These are phyloP conservation scores for Chrysina gloriosa DNA, from an alignment of 2,888 invertebrate genomes.

Conservation along the genomic window DNA sequence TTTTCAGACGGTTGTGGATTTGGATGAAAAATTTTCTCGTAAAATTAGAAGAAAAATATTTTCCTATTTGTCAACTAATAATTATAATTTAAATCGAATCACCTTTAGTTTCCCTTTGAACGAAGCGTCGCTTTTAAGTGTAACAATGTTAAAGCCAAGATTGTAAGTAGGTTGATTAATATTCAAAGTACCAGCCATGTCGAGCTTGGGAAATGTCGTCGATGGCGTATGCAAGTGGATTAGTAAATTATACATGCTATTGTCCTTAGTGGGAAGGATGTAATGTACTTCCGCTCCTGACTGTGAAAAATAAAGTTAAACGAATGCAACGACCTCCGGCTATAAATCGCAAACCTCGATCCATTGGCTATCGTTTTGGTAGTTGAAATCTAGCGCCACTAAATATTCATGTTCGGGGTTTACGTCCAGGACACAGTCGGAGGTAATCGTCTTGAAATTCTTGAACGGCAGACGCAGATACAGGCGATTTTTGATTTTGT, in stretches of 20 bases:
- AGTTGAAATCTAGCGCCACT: conserved; percentile 65
- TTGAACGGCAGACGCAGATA: conserved; percentile 69
- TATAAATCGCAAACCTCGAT: conserved; percentile 60
- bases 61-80: no score
- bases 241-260: conserved; percentile 63
- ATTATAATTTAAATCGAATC: no score
- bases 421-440: conserved; percentile 66
- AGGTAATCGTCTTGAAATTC: conserved; percentile 65
- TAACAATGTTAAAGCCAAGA: conserved; percentile 67
- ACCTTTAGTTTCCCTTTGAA: conserved; percentile 70
- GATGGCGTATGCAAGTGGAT: conserved; percentile 70
- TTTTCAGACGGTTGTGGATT: no score
- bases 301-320: conserved; percentile 55
- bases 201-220: conserved; percentile 65
- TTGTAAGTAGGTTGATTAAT: conserved; percentile 67
- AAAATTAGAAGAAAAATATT: no score
- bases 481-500: conserved; percentile 69
- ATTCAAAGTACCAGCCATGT: conserved; percentile 64
- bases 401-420: conserved; percentile 65
- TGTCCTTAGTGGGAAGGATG: conserved; percentile 62
- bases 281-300: conserved; percentile 68
- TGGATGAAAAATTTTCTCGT: no score
- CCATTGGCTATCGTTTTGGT: conserved; percentile 63
- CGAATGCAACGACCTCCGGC: conserved; percentile 40
- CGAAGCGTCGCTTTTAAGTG: conserved; percentile 67